Conservation (phyloP, 2,888 invertebrate genomes). For the Dichetophora obliterata region DNA sequence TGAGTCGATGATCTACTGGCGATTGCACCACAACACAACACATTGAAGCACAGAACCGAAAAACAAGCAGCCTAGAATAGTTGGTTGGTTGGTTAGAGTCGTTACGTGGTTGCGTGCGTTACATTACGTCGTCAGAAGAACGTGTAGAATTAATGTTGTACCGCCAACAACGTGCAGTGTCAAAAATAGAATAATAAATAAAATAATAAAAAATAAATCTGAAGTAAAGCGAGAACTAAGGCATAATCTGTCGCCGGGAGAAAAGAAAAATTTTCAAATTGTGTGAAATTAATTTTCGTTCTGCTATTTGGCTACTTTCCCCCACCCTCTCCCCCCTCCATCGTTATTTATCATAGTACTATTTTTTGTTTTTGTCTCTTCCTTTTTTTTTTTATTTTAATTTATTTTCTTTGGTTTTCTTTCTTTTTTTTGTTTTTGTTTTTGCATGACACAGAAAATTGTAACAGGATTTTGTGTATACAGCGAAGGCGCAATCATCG, state of each 20-base stretch:
- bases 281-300: slow-evolving; percentile 23
- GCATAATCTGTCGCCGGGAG: neutral
- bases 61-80: too few species aligned
- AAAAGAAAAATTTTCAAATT: slow-evolving; percentile 14
- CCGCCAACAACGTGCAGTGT: neutral
- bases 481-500: slow-evolving; percentile 28
- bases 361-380: neutral
- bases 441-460: slow-evolving; percentile 47
- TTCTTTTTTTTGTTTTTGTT: slow-evolving; percentile 37
- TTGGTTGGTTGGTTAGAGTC: neutral
- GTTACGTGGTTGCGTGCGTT: slow-evolving; percentile 14
- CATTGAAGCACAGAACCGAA: slow-evolving; percentile 9
- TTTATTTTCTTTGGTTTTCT: neutral
- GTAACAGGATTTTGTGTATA: slow-evolving; percentile 49
- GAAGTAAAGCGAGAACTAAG: too few species aligned
- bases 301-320: neutral
- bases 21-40: slow-evolving; percentile 62
- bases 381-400: slow-evolving; percentile 1
- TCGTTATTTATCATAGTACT: neutral
- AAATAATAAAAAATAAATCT: neutral
- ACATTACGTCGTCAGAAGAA: slow-evolving; percentile 7
- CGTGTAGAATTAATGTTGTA: neutral
- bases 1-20: slow-evolving; percentile 66
- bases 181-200: neutral
- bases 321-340: neutral